Base-by-base conservation (phyloP, 2,113 vertebrate species). In the Seriola rivoliana region DNA sequence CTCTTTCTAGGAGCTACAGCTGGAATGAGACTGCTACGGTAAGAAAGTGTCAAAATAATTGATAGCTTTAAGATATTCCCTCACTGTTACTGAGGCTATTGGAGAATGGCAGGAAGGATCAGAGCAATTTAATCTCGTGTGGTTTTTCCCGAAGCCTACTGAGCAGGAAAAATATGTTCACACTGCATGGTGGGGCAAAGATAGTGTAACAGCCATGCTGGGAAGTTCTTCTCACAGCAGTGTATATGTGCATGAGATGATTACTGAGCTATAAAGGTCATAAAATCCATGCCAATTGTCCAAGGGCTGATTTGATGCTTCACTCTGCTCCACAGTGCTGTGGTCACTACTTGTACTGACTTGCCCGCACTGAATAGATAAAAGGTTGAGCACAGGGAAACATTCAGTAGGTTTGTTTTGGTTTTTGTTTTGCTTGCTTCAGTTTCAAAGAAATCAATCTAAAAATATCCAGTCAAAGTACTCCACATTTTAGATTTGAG, bases 1-100 rank as follows among this genome's bases (percentile, higher is more conserved):
- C 63, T 97, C 8, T 97, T 97, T 90, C 93, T 99, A 40, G 97
- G 97, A n/a, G 98, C 98, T 63, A 99, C 98, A 3, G 98, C 98
- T 36, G 98, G 98, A 71, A 99, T 99, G 98, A 96, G 98, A 78
- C 87, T 99, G 58, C 92, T 99, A 58, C 95, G 96, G 98, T 99
- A 95, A 91, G 90, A 82, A 55, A 10, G 4, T 48, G n/a, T 40
- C 14, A 0, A 59, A 16, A 65, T 10, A 7, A 48, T 5, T 34
- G 50, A 11, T 19, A 55, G 4, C 9, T 63, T 70, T 21, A 5
- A 1, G 8, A 2, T 46, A 62, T 36, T 68, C 5, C 58, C 34
- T 73, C 2, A 2, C 3, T 1, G 9, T 52, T n/a, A 50, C 11
- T 55, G 55, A 46, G 23, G 21, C 11, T 44, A 10, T 17, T 63